Conservation (phyloP, 2,888 invertebrate species). For the Trachelus stipa region DNA sequence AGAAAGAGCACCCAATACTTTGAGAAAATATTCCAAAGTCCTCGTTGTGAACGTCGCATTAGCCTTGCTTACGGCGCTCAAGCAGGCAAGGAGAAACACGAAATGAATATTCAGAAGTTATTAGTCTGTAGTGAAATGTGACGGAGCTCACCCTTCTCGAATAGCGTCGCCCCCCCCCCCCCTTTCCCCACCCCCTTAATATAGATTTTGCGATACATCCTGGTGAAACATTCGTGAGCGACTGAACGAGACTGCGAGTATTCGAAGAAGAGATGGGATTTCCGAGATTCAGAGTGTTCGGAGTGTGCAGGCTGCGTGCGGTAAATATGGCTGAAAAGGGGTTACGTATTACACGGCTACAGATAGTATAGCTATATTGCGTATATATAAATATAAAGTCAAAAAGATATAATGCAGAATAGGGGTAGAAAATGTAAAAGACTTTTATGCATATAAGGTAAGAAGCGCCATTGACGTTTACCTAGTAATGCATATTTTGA, state of each 20-base stretch:
- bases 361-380: neutral
- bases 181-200: slow-evolving; percentile 43
- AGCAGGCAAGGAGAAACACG: slow-evolving; percentile 65
- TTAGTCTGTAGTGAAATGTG: slow-evolving; percentile 67
- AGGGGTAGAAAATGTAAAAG: slow-evolving; percentile 38
- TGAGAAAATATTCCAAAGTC: neutral
- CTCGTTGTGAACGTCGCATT: slow-evolving; percentile 61
- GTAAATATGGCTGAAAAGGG: slow-evolving; percentile 27
- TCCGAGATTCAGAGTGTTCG: slow-evolving; percentile 33
- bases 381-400: neutral
- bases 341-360: slow-evolving; percentile 21
- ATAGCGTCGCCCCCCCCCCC: slow-evolving; percentile 38
- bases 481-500: slow-evolving; percentile 20
- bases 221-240: slow-evolving; percentile 45
- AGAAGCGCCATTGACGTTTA: slow-evolving; percentile 60
- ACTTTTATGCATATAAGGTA: slow-evolving; percentile 62
- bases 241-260: slow-evolving; percentile 36
- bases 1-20: neutral
- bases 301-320: slow-evolving; percentile 30
- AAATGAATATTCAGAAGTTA: slow-evolving; percentile 68
- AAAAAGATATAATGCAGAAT: slow-evolving; percentile 2
- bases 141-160: slow-evolving; percentile 63
- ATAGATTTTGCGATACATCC: slow-evolving; percentile 66
- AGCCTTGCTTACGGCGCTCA: slow-evolving; percentile 56
- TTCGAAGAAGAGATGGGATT: slow-evolving; percentile 34